Evolutionary conservation across 2,797 vertebrate genomes (phyloP), one percentile per base, ranked within the genome.

Genomic region (Myotis myotis): DNA sequence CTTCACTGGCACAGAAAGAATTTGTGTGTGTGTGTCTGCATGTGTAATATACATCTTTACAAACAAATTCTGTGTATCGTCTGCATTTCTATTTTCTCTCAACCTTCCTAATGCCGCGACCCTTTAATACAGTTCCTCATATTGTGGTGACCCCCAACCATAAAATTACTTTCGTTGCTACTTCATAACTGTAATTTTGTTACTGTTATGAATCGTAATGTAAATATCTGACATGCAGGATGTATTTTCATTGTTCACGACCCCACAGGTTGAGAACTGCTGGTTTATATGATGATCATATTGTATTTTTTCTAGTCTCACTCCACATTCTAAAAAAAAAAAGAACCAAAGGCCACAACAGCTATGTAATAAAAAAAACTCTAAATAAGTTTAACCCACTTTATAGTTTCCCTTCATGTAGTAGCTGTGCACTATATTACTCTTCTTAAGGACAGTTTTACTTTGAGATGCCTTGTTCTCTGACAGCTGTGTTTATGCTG

Each of bases 401-500:
- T 57, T 30, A 20, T 22, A 83, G 10, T 11, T 93, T 71, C 51
- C 23, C 33, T 89, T 95, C 81, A 62, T 30, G 8, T 33, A 41
- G 16, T 22, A 62, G 53, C 28, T 95, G 66, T 41, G 55, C 15
- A 78, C 76, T 93, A 30, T 60, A 72, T 83, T 90, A 89, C 30
- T 97, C 94, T 88, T 88, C 36, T 74, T 51, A 53, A 49, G 85
- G 78, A 10, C 30, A 84, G 30, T 36, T 88, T 95, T 81, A 75
- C 19, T 97, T 49, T 44, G 53, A 53, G 36, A 23, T 20, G 23
- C 75, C 44, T 75, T 72, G 30, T 57, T 90, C 87, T 75, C 49
- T 91, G 71, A 89, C 96, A 97, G 70, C 71, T 16, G 60, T 57
- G 78, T 33, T 96, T 97, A 95, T 28, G 87, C 36, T 51, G 36